phyloP scores from a whole-genome alignment of 2,797 vertebrate species.

The Microchirus variegatus region DNA sequence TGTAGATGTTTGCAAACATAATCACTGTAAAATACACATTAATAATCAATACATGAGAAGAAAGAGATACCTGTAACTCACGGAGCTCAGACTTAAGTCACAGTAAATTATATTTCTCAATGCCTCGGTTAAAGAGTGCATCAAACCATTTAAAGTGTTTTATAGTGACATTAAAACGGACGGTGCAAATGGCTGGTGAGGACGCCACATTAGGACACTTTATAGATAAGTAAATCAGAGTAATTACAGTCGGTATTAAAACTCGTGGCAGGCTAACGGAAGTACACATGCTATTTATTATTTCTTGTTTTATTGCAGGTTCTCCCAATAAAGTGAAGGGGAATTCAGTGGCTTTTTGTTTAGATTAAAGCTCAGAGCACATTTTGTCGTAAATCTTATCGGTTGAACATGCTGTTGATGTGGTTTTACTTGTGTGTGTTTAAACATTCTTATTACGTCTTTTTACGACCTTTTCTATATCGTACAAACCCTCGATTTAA shows the following conservation, averaged over 20 bases:
- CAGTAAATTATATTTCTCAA: constrained; percentile 14
- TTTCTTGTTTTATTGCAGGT: constrained; percentile 20
- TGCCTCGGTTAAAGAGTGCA: not conserved
- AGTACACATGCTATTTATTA: constrained; percentile 18
- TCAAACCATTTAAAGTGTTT: constrained; percentile 44
- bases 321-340: constrained; percentile 1
- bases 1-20: not conserved
- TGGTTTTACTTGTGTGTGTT: not conserved
- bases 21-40: not conserved
- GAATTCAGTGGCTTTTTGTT: constrained; percentile 12
- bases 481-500: no score
- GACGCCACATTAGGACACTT: constrained; percentile 38
- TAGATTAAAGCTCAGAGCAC: constrained; percentile 1
- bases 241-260: constrained; percentile 50
- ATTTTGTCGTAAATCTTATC: not conserved
- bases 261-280: constrained; percentile 3
- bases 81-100: constrained; percentile 5
- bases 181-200: constrained; percentile 38
- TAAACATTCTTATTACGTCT: no score
- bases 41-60: not conserved
- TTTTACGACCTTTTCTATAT: no score
- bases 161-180: constrained; percentile 35
- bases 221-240: constrained; percentile 44
- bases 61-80: constrained; percentile 5
- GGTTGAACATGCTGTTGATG: not conserved